Evolutionary conservation across 2,113 vertebrate species (phyloP).

Genomic region (Syrmaticus mikado): DNA sequence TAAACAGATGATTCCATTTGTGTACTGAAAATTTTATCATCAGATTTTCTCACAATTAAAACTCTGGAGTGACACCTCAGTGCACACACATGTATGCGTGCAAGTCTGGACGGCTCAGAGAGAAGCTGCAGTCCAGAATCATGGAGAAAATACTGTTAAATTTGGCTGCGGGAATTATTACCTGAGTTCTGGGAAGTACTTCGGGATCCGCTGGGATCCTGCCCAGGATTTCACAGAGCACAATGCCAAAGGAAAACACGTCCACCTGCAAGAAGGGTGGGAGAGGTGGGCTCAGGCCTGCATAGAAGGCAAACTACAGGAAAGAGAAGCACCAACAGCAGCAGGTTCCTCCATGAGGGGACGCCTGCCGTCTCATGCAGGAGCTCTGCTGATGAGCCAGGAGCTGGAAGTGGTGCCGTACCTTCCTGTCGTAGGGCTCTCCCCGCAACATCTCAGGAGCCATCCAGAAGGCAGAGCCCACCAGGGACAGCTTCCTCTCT

Average conservation of each 20-base stretch:
- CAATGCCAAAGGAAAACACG: conserved; percentile 91
- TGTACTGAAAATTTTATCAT: background rate
- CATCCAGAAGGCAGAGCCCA: conserved; percentile 93
- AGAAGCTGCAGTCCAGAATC: background rate
- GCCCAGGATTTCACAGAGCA: conserved; percentile 89
- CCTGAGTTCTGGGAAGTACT: conserved; percentile 87
- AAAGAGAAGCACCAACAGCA: background rate
- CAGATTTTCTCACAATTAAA: background rate
- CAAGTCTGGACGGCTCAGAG: background rate
- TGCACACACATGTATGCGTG: background rate
- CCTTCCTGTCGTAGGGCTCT: conserved; percentile 88
- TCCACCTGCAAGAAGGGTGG: conserved; percentile 81
- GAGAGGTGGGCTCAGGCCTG: background rate
- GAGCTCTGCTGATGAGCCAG: background rate
- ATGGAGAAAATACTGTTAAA: background rate
- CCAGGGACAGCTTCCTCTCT: conserved; percentile 85
- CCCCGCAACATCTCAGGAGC: conserved; percentile 90
- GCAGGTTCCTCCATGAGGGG: background rate
- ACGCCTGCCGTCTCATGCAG: accelerated
- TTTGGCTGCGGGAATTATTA: conserved; percentile 41
- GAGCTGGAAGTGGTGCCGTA: background rate
- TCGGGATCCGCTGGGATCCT: conserved; percentile 88
- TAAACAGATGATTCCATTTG: background rate
- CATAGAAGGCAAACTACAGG: background rate
- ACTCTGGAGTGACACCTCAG: background rate